Conservation (phyloP, 2,113 vertebrate species). For the Meriones unguiculatus region DNA sequence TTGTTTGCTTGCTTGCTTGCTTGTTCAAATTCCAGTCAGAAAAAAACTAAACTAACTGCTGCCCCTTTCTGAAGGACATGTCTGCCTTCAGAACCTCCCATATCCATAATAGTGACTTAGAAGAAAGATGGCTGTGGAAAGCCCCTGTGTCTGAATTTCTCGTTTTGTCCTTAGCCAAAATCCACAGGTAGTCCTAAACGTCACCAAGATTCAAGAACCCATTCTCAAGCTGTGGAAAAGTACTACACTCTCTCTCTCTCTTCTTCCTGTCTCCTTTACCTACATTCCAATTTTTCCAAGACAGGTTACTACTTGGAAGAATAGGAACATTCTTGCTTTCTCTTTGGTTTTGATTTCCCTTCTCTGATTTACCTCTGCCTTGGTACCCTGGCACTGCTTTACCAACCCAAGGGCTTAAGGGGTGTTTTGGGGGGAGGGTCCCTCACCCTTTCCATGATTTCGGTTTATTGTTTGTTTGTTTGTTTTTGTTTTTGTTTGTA, state of each 20-base stretch:
- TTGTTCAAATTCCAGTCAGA: neutral
- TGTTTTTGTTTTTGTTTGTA: constrained; percentile 78
- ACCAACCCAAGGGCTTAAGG: constrained; percentile 78
- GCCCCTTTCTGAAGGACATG: too few species aligned
- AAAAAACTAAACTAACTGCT: neutral
- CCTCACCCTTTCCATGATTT: constrained; percentile 5
- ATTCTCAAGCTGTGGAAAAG: neutral
- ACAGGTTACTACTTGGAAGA: constrained; percentile 70
- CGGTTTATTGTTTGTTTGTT: constrained; percentile 60
- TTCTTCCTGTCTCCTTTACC: constrained; percentile 42
- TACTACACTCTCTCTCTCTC: constrained; percentile 33
- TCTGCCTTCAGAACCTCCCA: neutral
- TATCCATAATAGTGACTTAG: accelerated
- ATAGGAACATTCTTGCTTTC: constrained; percentile 91
- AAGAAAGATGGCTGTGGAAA: too few species aligned
- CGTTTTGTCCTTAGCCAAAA: neutral
- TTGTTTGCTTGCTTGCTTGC: too few species aligned
- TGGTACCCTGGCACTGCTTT: constrained; percentile 79
- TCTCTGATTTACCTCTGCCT: constrained; percentile 83
- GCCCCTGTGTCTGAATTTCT: neutral
- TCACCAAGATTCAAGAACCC: constrained; percentile 73
- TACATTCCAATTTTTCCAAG: constrained; percentile 82
- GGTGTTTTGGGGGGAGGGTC: too few species aligned
- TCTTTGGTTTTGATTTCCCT: constrained; percentile 86
- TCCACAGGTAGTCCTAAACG: constrained; percentile 64